Percentiles rank a stretch among this genome's conserved stretches.
Evolutionary conservation across 2,888 invertebrate species (phyloP).

Genomic region (Mellilla xanthometata): DNA sequence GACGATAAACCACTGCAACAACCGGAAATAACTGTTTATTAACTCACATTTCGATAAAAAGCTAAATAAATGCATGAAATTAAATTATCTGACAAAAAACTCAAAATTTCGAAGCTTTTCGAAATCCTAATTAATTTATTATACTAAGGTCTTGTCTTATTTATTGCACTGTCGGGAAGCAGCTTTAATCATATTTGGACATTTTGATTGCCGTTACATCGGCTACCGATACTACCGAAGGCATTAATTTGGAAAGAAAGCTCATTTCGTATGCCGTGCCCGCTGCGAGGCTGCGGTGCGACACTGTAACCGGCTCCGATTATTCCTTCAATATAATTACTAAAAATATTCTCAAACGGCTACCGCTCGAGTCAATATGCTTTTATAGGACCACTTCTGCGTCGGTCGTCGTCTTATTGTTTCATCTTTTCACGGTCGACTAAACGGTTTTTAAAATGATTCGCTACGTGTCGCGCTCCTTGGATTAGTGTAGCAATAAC

Average conservation of each 20-base stretch:
- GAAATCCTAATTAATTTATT: slow-evolving; percentile 16
- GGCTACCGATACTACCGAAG: slow-evolving; percentile 43
- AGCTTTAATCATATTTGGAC: slow-evolving; percentile 58
- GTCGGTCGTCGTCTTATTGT: slow-evolving; percentile 35
- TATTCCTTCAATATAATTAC: slow-evolving; percentile 50
- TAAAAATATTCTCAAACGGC: slow-evolving; percentile 50
- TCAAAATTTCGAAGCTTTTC: slow-evolving; percentile 6
- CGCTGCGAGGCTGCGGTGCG: slow-evolving; percentile 49
- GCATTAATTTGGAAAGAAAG: slow-evolving; percentile 53
- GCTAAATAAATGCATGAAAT: slow-evolving; percentile 6
- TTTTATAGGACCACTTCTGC: slow-evolving; percentile 40
- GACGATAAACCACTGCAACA: slow-evolving; percentile 82
- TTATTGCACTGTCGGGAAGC: slow-evolving; percentile 38
- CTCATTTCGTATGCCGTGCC: slow-evolving; percentile 61
- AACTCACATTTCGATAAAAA: slow-evolving; percentile 6
- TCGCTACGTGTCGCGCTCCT: slow-evolving; percentile 11
- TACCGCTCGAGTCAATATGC: slow-evolving; percentile 42
- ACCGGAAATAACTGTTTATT: slow-evolving; percentile 33
- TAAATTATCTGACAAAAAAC: slow-evolving; percentile 7
- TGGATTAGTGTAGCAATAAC: slow-evolving; percentile 19
- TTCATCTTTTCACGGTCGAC: slow-evolving; percentile 29
- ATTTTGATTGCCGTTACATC: slow-evolving; percentile 52
- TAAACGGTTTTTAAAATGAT: slow-evolving; percentile 28
- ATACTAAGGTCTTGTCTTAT: slow-evolving; percentile 23
- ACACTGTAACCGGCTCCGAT: slow-evolving; percentile 44